A percentile compares a stretch with the other conserved stretches of the same genome.
These are phyloP conservation scores for Chiroxiphia lanceolata DNA, from an alignment of 2,797 vertebrate species.

Conservation along the genomic window DNA sequence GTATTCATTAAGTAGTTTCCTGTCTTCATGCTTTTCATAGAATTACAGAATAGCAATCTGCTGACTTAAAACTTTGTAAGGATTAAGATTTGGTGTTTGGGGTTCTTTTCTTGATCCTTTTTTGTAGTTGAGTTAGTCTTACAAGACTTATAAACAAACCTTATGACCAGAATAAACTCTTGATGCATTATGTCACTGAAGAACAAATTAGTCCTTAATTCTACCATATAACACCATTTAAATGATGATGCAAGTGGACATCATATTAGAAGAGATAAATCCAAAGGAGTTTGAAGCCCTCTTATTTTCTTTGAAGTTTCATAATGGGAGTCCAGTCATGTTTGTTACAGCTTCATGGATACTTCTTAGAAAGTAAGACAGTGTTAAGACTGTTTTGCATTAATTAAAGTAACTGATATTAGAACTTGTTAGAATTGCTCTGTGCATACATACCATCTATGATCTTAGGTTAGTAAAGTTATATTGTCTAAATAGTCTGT, in stretches of 20 bases:
- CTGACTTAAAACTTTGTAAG: not conserved
- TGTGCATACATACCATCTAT: not conserved
- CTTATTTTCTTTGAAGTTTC: not conserved
- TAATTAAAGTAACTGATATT: not conserved
- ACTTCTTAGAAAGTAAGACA: not conserved
- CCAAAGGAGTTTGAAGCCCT: not conserved
- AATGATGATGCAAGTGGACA: not conserved
- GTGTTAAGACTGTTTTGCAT: not conserved
- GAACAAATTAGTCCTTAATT: not conserved
- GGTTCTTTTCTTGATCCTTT: not conserved
- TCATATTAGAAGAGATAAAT: constrained; percentile 11
- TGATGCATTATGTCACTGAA: not conserved
- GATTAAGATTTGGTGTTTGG: not conserved
- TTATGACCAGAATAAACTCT: not conserved
- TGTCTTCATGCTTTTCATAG: not conserved
- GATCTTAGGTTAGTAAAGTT: not conserved
- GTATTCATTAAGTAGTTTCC: not conserved
- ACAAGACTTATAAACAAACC: not conserved
- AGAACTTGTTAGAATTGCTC: not conserved
- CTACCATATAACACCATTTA: not conserved
- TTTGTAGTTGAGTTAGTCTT: not conserved
- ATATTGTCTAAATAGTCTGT: not conserved
- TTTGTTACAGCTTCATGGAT: not conserved
- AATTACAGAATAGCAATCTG: not conserved
- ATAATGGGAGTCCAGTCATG: not conserved